Evolutionary conservation across 2,888 invertebrate genomes (phyloP), one percentile per base, ranked within the genome.

Genomic region (Leptopilina syphax): DNA sequence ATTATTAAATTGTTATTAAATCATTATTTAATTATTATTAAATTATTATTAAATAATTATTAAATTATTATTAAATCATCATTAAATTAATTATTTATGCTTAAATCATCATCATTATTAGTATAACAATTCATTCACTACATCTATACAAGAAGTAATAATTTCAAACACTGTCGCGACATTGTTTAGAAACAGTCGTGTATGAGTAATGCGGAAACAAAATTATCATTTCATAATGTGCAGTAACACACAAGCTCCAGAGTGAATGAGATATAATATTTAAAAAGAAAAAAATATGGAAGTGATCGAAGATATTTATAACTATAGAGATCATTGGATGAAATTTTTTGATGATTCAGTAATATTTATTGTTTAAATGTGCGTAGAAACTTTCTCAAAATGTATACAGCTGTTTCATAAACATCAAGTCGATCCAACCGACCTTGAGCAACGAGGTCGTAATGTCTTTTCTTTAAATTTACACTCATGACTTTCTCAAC

Each of bases 401-500:
- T 24, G 60, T 50, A 50, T 54, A 27, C 70, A 73, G 73, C 54
- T 73, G 73, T 73, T 73, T 73, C 70, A 70, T 70, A 54, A 70
- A 70, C 70, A 73, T 73, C 73, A 73, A 34, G 34, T 54, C 73
- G 54, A 54, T 57, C 73, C 73, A 54, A 73, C 73, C 54, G 73
- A 73, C 73, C 73, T 73, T 73, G 73, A 57, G 73, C 34, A 73
- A 73, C 34, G 73, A 73, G 73, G 73, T 73, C 73, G n/a, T 57
- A 73, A 73, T 57, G 73, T 73, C 54, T 73, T 73, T 73, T 73
- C 73, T 73, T 73, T 73, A 57, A 73, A 73, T 57, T 73, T 54
- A 70, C 73, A 73, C 73, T 57, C 73, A 57, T 73, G 73, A 73
- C 73, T 73, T 73, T 73, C 73, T 57, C 57, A 73, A 73, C 73